Conservation (phyloP, 2,888 invertebrate genomes). For the Leptothorax acervorum region DNA sequence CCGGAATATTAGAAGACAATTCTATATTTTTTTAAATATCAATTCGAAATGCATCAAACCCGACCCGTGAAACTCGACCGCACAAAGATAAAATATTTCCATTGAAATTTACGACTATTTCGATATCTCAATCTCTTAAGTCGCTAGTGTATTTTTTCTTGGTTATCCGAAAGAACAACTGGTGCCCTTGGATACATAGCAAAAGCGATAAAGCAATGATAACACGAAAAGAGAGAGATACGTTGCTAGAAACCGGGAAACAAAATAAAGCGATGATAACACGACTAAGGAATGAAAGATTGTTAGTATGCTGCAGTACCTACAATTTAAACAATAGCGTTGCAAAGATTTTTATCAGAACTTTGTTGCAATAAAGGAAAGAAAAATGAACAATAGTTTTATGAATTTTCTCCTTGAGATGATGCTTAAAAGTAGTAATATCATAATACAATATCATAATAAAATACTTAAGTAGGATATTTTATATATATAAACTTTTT, state of each 20-base stretch:
- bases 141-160: neutral
- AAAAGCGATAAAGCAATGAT: conserved; percentile 37
- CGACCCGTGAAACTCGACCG: neutral
- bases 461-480: neutral
- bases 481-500: neutral
- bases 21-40: neutral
- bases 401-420: neutral
- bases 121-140: neutral
- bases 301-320: neutral
- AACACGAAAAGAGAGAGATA: conserved; percentile 7
- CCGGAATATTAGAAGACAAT: neutral
- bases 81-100: neutral
- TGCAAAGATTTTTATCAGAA: neutral
- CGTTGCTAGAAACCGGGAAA: neutral
- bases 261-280: neutral
- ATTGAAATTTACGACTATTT: neutral
- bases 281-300: neutral
- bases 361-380: neutral
- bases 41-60: neutral
- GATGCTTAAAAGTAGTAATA: neutral
- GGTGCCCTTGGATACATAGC: neutral
- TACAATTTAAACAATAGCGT: neutral
- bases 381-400: conserved; percentile 9
- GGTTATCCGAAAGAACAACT: neutral
- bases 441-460: neutral